Evolutionary conservation across 2,888 invertebrate species (phyloP).

Genomic region (Hemaris fuciformis): DNA sequence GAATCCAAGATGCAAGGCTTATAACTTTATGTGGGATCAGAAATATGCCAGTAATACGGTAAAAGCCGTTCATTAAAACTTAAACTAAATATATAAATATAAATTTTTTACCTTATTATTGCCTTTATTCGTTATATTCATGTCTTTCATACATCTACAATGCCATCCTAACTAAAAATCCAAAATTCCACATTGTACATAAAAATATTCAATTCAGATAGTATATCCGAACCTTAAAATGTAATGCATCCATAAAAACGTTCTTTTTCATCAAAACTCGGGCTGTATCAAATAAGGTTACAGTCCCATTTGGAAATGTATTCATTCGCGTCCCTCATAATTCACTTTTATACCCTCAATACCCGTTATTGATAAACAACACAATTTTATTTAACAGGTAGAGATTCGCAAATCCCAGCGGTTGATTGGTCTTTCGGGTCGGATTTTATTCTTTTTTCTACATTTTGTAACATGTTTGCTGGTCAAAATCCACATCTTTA

Average conservation of each 20-base stretch:
- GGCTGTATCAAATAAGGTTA: background rate
- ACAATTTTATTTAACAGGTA: constrained; percentile 5
- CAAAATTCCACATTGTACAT: background rate
- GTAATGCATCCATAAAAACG: constrained; percentile 2
- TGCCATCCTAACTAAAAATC: background rate
- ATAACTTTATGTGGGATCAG: too few species aligned
- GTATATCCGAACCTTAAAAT: background rate
- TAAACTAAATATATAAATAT: too few species aligned
- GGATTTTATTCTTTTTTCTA: background rate
- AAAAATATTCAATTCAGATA: background rate
- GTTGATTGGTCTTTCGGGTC: background rate
- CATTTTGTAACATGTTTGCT: background rate
- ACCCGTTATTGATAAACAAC: constrained; percentile 2
- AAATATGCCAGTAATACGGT: too few species aligned
- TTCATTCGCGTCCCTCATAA: constrained; percentile 1
- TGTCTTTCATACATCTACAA: too few species aligned
- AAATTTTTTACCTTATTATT: too few species aligned
- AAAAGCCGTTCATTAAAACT: too few species aligned
- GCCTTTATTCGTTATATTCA: too few species aligned
- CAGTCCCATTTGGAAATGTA: background rate
- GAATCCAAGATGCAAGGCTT: too few species aligned
- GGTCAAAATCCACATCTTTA: background rate
- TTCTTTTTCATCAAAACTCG: constrained; percentile 2
- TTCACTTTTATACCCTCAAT: constrained; percentile 2
- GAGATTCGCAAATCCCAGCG: background rate